phyloP scores from a whole-genome alignment of 35 echinoderm and acorn worm genomes.

The Nesometra sesokonis region DNA sequence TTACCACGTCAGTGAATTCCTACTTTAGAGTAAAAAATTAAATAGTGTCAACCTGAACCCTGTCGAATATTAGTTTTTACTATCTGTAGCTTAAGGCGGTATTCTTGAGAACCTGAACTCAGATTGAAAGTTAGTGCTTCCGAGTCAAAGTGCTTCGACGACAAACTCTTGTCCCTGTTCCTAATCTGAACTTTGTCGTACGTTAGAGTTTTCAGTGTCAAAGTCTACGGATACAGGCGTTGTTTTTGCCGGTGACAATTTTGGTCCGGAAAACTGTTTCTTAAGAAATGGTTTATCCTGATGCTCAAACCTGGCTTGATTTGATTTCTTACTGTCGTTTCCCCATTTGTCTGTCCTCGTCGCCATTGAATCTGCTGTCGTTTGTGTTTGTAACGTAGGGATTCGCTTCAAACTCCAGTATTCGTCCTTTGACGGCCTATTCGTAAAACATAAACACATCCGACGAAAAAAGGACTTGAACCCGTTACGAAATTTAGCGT shows the following conservation, averaged over 20 bases:
- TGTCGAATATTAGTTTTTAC: too few species aligned
- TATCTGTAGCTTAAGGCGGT: too few species aligned
- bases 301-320: not conserved
- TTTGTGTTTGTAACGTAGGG: slow-evolving; percentile 52
- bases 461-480: slow-evolving; percentile 71
- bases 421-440: slow-evolving; percentile 36
- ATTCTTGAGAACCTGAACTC: too few species aligned
- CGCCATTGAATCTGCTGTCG: slow-evolving; percentile 36
- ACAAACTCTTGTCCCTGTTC: too few species aligned
- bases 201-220: not conserved
- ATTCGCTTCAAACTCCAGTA: slow-evolving; percentile 45
- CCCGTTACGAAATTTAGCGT: slow-evolving; percentile 95
- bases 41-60: too few species aligned
- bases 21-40: too few species aligned
- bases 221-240: not conserved
- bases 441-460: slow-evolving; percentile 26
- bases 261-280: not conserved
- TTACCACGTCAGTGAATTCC: too few species aligned
- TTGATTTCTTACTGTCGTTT: not conserved
- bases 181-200: not conserved
- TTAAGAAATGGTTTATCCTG: not conserved
- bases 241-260: not conserved
- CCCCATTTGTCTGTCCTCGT: slow-evolving; percentile 23
- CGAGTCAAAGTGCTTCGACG: too few species aligned
- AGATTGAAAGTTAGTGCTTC: too few species aligned